Evolutionary conservation across 2,113 vertebrate species (phyloP).

Genomic region (Pao palembangensis): DNA sequence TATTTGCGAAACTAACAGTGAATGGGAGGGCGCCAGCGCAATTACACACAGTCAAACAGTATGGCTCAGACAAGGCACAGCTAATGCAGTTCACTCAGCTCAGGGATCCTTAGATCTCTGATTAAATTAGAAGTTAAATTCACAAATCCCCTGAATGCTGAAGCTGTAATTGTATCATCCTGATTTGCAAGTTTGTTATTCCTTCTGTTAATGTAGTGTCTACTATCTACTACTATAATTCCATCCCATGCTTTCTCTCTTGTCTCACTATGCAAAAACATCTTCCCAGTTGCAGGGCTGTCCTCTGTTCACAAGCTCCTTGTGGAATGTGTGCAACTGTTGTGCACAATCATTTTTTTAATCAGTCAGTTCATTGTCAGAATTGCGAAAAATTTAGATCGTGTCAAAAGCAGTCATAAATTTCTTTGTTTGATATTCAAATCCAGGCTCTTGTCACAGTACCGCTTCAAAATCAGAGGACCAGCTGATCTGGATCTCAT

Average conservation of each 20-base stretch:
- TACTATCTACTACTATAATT: too few relatives aligned
- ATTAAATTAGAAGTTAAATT: constrained; percentile 12
- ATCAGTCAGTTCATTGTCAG: background rate
- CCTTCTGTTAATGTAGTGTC: too few relatives aligned
- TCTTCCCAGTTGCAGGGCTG: too few relatives aligned
- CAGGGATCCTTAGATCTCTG: constrained; percentile 12
- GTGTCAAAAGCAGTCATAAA: background rate
- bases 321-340: too few relatives aligned
- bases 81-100: constrained; percentile 7
- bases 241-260: too few relatives aligned
- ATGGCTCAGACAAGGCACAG: constrained; percentile 27
- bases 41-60: constrained; percentile 25
- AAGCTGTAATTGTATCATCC: too few relatives aligned
- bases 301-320: too few relatives aligned
- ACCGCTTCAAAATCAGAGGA: constrained; percentile 47
- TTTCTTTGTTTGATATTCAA: constrained; percentile 19
- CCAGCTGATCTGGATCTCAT: constrained; percentile 64
- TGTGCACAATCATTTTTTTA: too few relatives aligned
- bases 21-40: constrained; percentile 19
- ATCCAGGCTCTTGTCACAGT: constrained; percentile 8
- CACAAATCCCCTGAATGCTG: too few relatives aligned
- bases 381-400: background rate
- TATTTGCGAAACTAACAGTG: constrained; percentile 33
- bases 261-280: too few relatives aligned
- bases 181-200: too few relatives aligned